Evolutionary conservation across 2,797 vertebrate species (phyloP).

Genomic region (Cynopterus sphinx): DNA sequence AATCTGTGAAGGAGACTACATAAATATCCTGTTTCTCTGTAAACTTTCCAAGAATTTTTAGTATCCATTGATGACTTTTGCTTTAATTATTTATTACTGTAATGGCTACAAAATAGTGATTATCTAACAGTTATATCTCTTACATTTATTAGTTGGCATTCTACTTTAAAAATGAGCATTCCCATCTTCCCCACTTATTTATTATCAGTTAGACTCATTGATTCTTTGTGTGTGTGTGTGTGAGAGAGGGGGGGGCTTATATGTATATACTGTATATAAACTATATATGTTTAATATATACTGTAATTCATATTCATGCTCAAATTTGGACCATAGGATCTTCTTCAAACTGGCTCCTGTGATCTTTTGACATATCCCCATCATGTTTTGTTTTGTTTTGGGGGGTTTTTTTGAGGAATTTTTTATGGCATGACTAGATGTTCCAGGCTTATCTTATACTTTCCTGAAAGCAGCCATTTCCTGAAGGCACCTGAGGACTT

Average conservation of each 20-base stretch:
- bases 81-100: background rate
- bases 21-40: background rate
- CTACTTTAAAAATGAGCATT: constrained; percentile 24
- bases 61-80: background rate
- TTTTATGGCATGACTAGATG: background rate
- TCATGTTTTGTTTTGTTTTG: background rate
- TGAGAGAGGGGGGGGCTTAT: background rate
- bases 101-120: background rate
- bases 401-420: background rate
- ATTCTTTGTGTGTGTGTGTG: background rate
- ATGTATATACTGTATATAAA: background rate
- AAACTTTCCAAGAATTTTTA: background rate
- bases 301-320: constrained; percentile 26
- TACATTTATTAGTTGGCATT: constrained; percentile 18
- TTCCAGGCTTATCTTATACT: background rate
- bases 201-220: background rate
- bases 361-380: background rate
- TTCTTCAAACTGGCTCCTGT: background rate
- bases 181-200: background rate
- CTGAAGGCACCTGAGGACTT: background rate
- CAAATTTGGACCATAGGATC: background rate
- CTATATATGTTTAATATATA: background rate
- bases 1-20: background rate
- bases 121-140: background rate
- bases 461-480: background rate